phyloP scores from a whole-genome alignment of 2,888 invertebrate genomes.

The Terebella lapidaria region DNA sequence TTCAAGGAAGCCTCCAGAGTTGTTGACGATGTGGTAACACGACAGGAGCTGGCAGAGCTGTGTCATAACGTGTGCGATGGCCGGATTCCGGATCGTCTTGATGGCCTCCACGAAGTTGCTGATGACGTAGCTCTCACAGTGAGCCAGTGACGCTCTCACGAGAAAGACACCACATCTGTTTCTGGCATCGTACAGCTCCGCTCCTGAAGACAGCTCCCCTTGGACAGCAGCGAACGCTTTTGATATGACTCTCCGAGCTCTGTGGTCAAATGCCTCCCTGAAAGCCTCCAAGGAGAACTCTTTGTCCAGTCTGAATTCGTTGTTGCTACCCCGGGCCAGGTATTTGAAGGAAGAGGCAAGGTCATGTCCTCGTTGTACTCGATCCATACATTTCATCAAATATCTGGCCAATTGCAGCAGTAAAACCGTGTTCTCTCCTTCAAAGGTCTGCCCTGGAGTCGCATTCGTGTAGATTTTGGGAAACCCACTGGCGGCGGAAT shows the following conservation, averaged over 20 bases:
- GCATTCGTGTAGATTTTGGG: conserved; percentile 79
- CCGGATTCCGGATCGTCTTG: neutral
- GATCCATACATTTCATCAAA: neutral
- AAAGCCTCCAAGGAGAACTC: neutral
- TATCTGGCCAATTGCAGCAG: conserved; percentile 76
- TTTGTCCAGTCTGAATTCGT: neutral
- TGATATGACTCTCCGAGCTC: neutral
- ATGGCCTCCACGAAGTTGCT: neutral
- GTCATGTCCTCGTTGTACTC: neutral
- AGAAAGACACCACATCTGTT: too few relatives aligned
- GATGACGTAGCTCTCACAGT: neutral
- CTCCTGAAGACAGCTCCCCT: too few relatives aligned
- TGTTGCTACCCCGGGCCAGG: neutral
- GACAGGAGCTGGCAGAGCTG: neutral
- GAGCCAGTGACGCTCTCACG: too few relatives aligned
- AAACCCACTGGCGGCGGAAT: conserved; percentile 65
- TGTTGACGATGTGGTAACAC: neutral
- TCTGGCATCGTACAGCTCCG: too few relatives aligned
- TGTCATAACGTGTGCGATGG: neutral
- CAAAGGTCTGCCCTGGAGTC: conserved; percentile 87
- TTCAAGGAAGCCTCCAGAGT: conserved; percentile 1
- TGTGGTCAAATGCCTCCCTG: neutral
- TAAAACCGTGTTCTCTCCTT: conserved; percentile 94
- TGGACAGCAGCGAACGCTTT: too few relatives aligned
- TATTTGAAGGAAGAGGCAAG: neutral